A percentile compares a stretch with the other conserved stretches of the same genome.
Conservation (phyloP, 2,797 vertebrate species). For the Coccyzus lansbergi region DNA sequence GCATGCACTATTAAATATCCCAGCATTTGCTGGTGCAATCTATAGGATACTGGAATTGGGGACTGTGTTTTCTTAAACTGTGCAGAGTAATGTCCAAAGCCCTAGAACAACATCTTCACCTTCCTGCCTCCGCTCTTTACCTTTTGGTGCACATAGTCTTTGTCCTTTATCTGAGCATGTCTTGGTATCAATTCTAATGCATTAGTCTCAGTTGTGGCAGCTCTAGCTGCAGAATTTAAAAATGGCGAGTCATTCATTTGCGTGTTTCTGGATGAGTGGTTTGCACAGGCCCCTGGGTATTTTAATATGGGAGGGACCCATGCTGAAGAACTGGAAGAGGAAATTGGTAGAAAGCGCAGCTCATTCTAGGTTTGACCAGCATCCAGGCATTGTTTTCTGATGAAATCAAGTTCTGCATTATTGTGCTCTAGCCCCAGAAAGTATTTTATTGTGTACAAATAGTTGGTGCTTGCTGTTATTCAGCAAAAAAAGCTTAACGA, state of each 20-base stretch:
- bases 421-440: not conserved
- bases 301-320: not conserved
- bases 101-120: not conserved
- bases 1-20: rapidly evolving
- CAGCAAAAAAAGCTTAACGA: not conserved
- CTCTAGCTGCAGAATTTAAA: not conserved
- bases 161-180: not conserved
- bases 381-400: not conserved
- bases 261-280: not conserved
- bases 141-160: not conserved
- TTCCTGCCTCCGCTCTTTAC: not conserved
- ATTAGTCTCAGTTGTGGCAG: not conserved
- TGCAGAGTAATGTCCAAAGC: not conserved
- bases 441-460: not conserved
- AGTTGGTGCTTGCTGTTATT: not conserved
- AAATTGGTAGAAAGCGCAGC: not conserved
- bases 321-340: not conserved
- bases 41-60: not conserved
- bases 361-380: not conserved
- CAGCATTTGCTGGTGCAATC: not conserved
- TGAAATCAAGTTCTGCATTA: not conserved
- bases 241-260: not conserved
- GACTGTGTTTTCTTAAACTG: not conserved
- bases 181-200: not conserved
- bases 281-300: not conserved